Conservation (phyloP, 2,888 invertebrate species). For the Ametastegia equiseti region DNA sequence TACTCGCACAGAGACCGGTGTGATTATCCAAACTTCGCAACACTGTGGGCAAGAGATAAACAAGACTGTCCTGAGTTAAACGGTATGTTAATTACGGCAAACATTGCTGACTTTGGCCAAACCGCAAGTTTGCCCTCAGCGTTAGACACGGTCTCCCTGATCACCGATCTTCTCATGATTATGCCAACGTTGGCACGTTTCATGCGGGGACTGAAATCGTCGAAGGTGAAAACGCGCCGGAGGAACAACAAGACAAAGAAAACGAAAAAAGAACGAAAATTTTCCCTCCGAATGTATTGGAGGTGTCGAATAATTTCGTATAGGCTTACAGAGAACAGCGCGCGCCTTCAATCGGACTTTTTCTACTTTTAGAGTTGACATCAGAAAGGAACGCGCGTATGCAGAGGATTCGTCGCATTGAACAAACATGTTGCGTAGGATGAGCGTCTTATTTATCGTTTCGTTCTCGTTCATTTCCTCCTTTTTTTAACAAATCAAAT, state of each 20-base stretch:
- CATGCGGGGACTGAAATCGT: background rate
- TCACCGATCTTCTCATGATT: too few species aligned
- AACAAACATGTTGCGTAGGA: background rate
- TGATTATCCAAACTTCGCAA: background rate
- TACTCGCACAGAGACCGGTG: background rate
- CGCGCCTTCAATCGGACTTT: background rate
- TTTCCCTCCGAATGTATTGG: background rate
- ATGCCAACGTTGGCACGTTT: too few species aligned
- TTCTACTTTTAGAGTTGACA: constrained; percentile 40
- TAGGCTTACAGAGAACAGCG: background rate
- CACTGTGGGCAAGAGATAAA: background rate
- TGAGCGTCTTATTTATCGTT: background rate
- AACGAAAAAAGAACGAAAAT: background rate
- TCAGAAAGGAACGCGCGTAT: constrained; percentile 18
- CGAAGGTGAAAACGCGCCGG: too few species aligned
- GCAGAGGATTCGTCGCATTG: constrained; percentile 4
- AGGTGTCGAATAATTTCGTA: background rate
- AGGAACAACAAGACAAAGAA: background rate
- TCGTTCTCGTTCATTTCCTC: background rate
- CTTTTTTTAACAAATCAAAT: background rate
- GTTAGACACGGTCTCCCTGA: too few species aligned
- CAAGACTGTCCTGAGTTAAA: background rate
- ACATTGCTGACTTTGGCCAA: too few species aligned
- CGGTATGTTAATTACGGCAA: background rate
- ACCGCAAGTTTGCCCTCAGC: too few species aligned